These are phyloP conservation scores for Crocodylus rhombifer DNA, from an alignment of 2,797 vertebrate species.

Conservation along the genomic window DNA sequence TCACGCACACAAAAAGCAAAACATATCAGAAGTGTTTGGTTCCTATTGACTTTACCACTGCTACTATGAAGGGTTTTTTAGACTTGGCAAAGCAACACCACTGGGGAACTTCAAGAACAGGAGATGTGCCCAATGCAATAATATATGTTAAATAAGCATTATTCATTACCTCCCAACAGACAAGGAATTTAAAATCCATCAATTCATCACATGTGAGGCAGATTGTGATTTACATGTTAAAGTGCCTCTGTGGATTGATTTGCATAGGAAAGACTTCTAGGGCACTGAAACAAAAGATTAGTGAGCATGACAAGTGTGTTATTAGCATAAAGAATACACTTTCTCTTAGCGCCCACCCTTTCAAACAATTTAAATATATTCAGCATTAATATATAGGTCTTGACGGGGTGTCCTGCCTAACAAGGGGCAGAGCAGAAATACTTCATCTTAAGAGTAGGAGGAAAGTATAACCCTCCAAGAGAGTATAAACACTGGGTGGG, in stretches of 20 bases:
- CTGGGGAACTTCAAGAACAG: neutral
- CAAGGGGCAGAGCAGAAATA: conserved; percentile 4
- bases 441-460: neutral
- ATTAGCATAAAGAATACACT: conserved; percentile 72
- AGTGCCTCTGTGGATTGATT: conserved; percentile 77
- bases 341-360: conserved; percentile 43
- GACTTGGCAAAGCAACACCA: neutral
- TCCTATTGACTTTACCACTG: neutral
- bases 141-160: conserved; percentile 65
- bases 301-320: conserved; percentile 57
- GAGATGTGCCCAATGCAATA: conserved; percentile 37
- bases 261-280: conserved; percentile 78
- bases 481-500: neutral
- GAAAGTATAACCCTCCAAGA: neutral
- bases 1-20: neutral
- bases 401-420: conserved; percentile 36
- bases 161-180: conserved; percentile 72
- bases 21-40: neutral
- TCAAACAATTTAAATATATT: conserved; percentile 60
- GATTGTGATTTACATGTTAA: conserved; percentile 81
- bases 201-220: conserved; percentile 70
- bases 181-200: conserved; percentile 76
- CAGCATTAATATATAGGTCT: conserved; percentile 54
- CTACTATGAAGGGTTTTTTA: neutral
- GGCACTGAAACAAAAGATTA: conserved; percentile 76